phyloP scores from a whole-genome alignment of 2,888 invertebrate genomes.

The Lasioglossum figueresi region DNA sequence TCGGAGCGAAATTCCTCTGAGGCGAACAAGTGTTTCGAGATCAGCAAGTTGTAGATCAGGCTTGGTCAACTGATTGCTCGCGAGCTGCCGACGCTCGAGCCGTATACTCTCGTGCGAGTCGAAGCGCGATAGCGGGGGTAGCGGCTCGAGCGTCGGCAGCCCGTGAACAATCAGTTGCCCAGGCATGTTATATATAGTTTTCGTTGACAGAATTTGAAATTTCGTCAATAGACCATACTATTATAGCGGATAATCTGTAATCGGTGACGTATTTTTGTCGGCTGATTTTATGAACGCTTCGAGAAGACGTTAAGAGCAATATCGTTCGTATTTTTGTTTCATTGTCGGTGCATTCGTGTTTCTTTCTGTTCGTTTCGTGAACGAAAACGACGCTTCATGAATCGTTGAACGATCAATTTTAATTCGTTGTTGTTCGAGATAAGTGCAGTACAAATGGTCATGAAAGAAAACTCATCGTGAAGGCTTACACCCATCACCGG shows the following conservation, averaged over 20 bases:
- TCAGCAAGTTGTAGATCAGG: constrained; percentile 35
- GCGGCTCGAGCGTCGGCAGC: neutral
- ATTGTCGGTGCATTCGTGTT: neutral
- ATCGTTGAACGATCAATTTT: neutral
- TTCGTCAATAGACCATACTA: constrained; percentile 35
- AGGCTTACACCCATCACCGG: constrained; percentile 52
- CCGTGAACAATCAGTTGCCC: neutral
- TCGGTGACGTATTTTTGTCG: constrained; percentile 29
- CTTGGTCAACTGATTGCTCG: neutral
- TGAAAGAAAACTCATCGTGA: constrained; percentile 51
- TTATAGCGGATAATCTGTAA: constrained; percentile 33
- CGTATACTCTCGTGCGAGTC: too few species aligned
- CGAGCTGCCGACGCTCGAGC: neutral
- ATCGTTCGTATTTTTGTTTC: neutral
- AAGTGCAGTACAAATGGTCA: constrained; percentile 66
- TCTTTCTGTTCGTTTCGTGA: neutral
- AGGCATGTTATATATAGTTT: constrained; percentile 25
- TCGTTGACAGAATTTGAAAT: constrained; percentile 28
- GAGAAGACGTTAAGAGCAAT: neutral
- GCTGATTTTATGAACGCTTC: constrained; percentile 7
- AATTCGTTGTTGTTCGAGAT: constrained; percentile 35
- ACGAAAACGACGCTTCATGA: neutral
- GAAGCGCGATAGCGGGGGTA: neutral
- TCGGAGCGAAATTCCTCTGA: neutral
- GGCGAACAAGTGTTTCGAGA: constrained; percentile 9